A percentile compares a stretch with the other conserved stretches of the same genome.
phyloP scores from a whole-genome alignment of 2,113 vertebrate genomes.

The Leiothrix lutea region DNA sequence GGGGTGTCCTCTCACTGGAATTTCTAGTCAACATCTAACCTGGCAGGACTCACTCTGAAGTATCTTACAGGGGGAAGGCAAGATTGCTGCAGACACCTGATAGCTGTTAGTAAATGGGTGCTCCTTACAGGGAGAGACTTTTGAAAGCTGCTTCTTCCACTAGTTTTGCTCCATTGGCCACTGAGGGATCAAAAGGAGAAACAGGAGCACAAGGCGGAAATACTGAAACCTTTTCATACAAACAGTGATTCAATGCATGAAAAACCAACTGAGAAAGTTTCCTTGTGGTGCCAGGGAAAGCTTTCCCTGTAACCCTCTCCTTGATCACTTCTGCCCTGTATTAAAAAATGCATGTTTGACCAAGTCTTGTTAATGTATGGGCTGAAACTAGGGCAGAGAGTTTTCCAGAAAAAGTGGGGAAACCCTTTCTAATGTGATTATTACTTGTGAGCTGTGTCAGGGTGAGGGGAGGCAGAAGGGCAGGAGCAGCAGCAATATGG shows the following conservation, averaged over 20 bases:
- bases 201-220: background rate
- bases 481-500: background rate
- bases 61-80: background rate
- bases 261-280: background rate
- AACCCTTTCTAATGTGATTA: background rate
- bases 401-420: background rate
- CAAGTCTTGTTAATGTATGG: background rate
- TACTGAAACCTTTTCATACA: rapidly evolving
- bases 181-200: background rate
- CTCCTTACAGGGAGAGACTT: background rate
- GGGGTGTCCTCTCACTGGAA: background rate
- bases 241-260: background rate
- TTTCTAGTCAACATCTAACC: background rate
- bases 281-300: background rate
- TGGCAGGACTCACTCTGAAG: background rate
- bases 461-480: background rate
- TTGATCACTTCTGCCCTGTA: background rate
- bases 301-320: background rate
- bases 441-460: background rate
- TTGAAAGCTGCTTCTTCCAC: background rate
- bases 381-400: background rate
- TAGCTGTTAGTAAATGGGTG: background rate
- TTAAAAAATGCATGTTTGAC: background rate
- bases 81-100: background rate
- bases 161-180: background rate